These are phyloP conservation scores for Lagocephalus sceleratus DNA, from an alignment of 2,797 vertebrate genomes.

Conservation along the genomic window DNA sequence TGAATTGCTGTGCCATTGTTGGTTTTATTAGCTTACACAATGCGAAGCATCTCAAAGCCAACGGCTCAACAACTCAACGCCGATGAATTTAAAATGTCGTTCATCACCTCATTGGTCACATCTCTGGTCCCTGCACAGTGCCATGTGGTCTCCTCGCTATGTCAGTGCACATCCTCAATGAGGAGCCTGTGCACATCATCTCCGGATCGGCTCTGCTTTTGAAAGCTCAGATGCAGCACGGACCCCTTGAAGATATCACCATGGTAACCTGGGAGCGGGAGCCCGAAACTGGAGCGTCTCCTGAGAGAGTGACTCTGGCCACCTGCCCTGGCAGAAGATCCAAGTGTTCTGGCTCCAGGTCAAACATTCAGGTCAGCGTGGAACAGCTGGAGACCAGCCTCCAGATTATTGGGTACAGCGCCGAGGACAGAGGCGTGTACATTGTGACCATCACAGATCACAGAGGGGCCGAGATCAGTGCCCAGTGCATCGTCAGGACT, in stretches of 20 bases:
- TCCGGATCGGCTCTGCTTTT: constrained; percentile 56
- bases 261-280: constrained; percentile 66
- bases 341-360: constrained; percentile 26
- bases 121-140: constrained; percentile 43
- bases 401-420: constrained; percentile 50
- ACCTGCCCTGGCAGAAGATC: constrained; percentile 44
- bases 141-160: constrained; percentile 43
- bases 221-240: constrained; percentile 51
- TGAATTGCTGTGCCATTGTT: constrained; percentile 23
- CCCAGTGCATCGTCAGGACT: constrained; percentile 63
- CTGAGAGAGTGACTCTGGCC: constrained; percentile 52
- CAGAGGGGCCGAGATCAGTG: constrained; percentile 38
- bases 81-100: constrained; percentile 18
- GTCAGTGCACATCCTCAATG: constrained; percentile 59
- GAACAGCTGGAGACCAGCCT: constrained; percentile 55
- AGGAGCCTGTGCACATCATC: constrained; percentile 58
- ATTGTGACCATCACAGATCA: constrained; percentile 59
- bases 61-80: constrained; percentile 18
- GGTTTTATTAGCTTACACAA: constrained; percentile 28
- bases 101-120: no score
- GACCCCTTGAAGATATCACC: constrained; percentile 41
- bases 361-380: constrained; percentile 26
- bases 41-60: constrained; percentile 1
- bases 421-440: constrained; percentile 63
- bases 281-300: constrained; percentile 30